Evolutionary conservation across 2,797 vertebrate species (phyloP).

Genomic region (Typhlichthys eigenmanni): DNA sequence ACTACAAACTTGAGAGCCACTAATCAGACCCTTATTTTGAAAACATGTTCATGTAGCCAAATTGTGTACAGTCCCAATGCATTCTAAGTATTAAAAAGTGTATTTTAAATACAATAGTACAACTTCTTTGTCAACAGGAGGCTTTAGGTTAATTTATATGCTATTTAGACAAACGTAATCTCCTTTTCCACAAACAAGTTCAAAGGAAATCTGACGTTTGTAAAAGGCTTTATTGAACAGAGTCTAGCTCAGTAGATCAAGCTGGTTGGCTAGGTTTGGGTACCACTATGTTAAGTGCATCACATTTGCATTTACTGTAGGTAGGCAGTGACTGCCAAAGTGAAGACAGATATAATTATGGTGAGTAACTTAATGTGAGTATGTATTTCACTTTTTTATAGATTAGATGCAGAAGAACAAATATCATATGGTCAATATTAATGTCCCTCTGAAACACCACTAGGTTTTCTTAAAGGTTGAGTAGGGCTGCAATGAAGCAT

Average conservation of each 20-base stretch:
- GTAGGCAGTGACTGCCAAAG: slow-evolving; percentile 23
- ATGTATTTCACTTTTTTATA: slow-evolving; percentile 30
- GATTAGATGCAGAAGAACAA: slow-evolving; percentile 34
- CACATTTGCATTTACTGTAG: slow-evolving; percentile 13
- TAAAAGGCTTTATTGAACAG: slow-evolving; percentile 72
- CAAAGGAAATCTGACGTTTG: slow-evolving; percentile 61
- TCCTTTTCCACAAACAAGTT: slow-evolving; percentile 46
- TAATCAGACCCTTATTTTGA: slow-evolving; percentile 18
- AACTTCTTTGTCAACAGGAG: slow-evolving; percentile 78
- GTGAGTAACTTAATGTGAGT: slow-evolving; percentile 44
- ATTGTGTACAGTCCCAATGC: slow-evolving; percentile 54
- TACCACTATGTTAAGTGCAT: slow-evolving; percentile 59
- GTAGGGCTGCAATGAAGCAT: slow-evolving; percentile 58
- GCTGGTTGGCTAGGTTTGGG: slow-evolving; percentile 53
- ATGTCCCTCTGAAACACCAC: slow-evolving; percentile 48
- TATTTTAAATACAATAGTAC: slow-evolving; percentile 63
- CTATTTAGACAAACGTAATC: slow-evolving; percentile 64
- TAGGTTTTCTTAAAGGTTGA: slow-evolving; percentile 53
- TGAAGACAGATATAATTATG: not conserved
- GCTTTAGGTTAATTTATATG: slow-evolving; percentile 82
- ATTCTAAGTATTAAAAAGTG: slow-evolving; percentile 48
- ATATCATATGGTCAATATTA: slow-evolving; percentile 43
- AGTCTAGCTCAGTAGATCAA: slow-evolving; percentile 62
- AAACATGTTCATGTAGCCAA: slow-evolving; percentile 11
- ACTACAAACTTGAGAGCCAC: slow-evolving; percentile 11